phyloP scores from a whole-genome alignment of 1,140 invertebrate species.

The Latrodectus geometricus region DNA sequence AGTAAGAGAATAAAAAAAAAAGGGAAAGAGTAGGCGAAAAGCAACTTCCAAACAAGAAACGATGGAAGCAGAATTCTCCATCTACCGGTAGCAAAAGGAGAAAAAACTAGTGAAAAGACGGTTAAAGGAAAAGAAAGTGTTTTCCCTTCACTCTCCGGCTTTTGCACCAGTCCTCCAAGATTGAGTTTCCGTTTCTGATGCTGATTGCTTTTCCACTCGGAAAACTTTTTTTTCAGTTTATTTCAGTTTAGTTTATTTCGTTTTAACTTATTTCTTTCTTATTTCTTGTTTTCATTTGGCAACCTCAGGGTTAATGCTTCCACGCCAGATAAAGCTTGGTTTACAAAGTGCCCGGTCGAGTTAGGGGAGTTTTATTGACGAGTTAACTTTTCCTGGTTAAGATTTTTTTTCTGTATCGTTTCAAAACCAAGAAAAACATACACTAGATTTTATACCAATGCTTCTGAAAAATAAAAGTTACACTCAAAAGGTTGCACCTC shows the following conservation, averaged over 20 bases:
- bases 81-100: not conserved
- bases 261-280: not conserved
- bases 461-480: too few relatives aligned
- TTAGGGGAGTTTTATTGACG: constrained; percentile 31
- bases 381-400: not conserved
- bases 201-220: constrained; percentile 45
- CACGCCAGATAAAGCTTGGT: constrained; percentile 10
- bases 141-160: not conserved
- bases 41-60: constrained; percentile 21
- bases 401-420: too few relatives aligned
- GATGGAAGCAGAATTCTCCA: constrained; percentile 20
- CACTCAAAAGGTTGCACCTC: too few relatives aligned
- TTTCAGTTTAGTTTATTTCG: not conserved
- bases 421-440: too few relatives aligned
- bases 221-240: constrained; percentile 21
- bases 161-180: not conserved
- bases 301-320: constrained; percentile 32
- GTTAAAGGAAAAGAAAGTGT: constrained; percentile 31
- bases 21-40: not conserved
- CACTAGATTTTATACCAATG: too few relatives aligned
- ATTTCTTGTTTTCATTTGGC: constrained; percentile 17
- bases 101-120: constrained; percentile 13
- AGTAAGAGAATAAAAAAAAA: not conserved
- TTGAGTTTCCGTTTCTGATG: constrained; percentile 47
- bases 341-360: constrained; percentile 22